Evolutionary conservation across 1,140 invertebrate genomes (phyloP).

Genomic region (Cyclina sinensis): DNA sequence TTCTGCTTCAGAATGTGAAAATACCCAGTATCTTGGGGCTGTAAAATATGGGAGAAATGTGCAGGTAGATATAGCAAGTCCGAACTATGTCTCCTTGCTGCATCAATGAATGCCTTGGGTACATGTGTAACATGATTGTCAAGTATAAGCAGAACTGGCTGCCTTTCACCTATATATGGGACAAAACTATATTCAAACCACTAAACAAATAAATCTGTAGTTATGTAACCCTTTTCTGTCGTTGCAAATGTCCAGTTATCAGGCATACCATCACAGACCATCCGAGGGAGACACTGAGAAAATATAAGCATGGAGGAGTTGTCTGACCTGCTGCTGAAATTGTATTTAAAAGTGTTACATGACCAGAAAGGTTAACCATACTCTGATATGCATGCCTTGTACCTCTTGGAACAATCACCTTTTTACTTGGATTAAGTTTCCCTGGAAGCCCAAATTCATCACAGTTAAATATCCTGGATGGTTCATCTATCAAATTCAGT

Average conservation of each 20-base stretch:
- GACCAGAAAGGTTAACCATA: background rate
- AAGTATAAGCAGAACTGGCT: background rate
- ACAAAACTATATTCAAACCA: background rate
- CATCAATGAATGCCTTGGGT: slow-evolving; percentile 31
- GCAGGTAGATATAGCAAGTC: slow-evolving; percentile 25
- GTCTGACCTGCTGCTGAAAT: slow-evolving; percentile 16
- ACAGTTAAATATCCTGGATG: background rate
- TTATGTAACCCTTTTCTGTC: background rate
- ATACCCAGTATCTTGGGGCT: slow-evolving; percentile 21
- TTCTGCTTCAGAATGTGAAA: slow-evolving; percentile 13
- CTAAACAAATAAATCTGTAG: slow-evolving; percentile 5
- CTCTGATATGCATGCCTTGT: slow-evolving; percentile 1
- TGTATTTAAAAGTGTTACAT: slow-evolving; percentile 6
- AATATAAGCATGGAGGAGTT: background rate
- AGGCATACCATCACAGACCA: background rate
- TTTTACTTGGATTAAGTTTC: slow-evolving; percentile 23
- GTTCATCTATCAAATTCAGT: background rate
- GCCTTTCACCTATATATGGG: background rate
- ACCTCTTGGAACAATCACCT: slow-evolving; percentile 21
- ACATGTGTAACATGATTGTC: slow-evolving; percentile 31
- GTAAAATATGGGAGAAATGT: slow-evolving; percentile 5
- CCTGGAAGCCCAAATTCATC: background rate
- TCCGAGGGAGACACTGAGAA: background rate
- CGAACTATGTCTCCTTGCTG: background rate
- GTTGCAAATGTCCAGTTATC: background rate